These are phyloP conservation scores for Brachionus koreanus DNA, from an alignment of 1,140 invertebrate genomes.

Conservation along the genomic window DNA sequence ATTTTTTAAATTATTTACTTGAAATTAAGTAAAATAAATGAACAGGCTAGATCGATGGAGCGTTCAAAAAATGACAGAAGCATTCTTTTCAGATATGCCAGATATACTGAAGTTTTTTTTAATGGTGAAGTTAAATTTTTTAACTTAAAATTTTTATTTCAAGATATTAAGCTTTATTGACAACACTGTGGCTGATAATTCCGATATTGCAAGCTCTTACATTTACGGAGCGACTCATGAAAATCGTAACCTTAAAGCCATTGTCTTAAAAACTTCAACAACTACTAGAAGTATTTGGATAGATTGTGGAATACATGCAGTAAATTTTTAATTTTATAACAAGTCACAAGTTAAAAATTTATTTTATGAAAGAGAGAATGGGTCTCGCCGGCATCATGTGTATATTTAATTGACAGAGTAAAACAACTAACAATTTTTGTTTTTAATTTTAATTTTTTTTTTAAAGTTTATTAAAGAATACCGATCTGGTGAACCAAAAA, in stretches of 20 bases:
- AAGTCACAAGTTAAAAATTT: too few species aligned
- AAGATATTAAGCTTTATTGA: conserved; percentile 42
- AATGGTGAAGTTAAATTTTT: too few species aligned
- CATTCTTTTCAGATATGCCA: too few species aligned
- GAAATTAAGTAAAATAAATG: too few species aligned
- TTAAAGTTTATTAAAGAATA: conserved; percentile 36
- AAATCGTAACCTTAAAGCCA: conserved; percentile 7
- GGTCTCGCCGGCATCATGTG: not conserved
- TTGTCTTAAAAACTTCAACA: conserved; percentile 11
- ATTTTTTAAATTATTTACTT: too few species aligned
- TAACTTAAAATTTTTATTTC: not conserved
- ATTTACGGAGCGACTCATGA: not conserved
- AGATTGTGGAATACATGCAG: conserved; percentile 43
- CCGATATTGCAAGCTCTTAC: conserved; percentile 20
- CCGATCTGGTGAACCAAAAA: conserved; percentile 1
- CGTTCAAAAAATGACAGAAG: too few species aligned
- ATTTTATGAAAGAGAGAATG: conserved; percentile 23
- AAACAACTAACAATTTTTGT: not conserved
- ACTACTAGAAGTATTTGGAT: conserved; percentile 17
- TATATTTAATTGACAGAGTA: conserved; percentile 39
- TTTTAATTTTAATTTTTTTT: not conserved
- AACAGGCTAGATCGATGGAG: too few species aligned
- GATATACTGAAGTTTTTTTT: too few species aligned
- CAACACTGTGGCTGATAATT: conserved; percentile 11
- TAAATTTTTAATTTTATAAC: too few species aligned